Conservation (phyloP, 2,113 vertebrate genomes). For the Gulo gulo region DNA sequence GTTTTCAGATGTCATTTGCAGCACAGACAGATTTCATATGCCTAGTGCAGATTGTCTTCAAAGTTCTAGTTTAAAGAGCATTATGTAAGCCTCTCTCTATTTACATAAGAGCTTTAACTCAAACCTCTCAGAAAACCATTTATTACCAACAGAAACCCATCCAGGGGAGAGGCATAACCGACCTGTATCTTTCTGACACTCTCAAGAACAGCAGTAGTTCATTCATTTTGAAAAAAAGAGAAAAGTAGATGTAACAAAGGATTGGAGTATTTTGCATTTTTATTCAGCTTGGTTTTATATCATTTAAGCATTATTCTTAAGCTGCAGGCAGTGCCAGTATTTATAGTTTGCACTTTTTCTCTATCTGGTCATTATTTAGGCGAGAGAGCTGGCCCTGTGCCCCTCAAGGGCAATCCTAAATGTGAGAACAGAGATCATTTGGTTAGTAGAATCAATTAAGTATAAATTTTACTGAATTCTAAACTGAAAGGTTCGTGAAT, state of each 20-base stretch:
- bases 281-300: constrained; percentile 64
- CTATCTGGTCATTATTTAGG: constrained; percentile 59
- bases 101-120: constrained; percentile 62
- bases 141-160: constrained; percentile 57
- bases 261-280: constrained; percentile 53
- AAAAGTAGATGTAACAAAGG: constrained; percentile 1
- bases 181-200: constrained; percentile 43
- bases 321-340: constrained; percentile 57
- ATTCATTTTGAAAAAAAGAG: background rate
- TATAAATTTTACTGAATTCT: background rate
- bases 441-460: constrained; percentile 10
- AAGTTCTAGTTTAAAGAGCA: constrained; percentile 75
- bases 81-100: constrained; percentile 72
- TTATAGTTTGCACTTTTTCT: constrained; percentile 21
- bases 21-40: constrained; percentile 66
- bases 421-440: constrained; percentile 33
- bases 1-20: constrained; percentile 65
- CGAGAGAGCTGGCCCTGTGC: background rate
- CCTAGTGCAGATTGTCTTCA: constrained; percentile 69
- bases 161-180: background rate
- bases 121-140: constrained; percentile 56
- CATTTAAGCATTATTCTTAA: constrained; percentile 70
- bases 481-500: background rate
- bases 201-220: constrained; percentile 58
- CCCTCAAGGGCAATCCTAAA: background rate